Evolutionary conservation across 2,113 vertebrate species (phyloP), one percentile per base, ranked within the genome.

Genomic region (Campylorhamphus procurvoides): DNA sequence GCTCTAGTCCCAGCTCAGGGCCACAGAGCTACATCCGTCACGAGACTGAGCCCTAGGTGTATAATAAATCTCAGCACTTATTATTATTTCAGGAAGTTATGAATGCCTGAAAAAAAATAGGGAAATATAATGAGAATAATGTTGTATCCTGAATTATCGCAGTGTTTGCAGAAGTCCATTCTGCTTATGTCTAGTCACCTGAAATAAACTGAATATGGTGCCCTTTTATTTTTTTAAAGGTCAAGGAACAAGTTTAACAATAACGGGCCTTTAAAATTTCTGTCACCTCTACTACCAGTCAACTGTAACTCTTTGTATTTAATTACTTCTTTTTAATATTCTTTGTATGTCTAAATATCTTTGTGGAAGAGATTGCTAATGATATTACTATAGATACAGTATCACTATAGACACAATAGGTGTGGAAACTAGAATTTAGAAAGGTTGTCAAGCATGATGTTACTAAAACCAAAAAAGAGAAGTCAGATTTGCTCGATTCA

Each of bases 51-150:
- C 49, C 33, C 4, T 53, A 56, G 29, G 31, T 69, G 37, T 62
- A 56, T 82, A 68, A 84, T 58, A 79, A 52, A 67, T 85, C 88
- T 79, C 66, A 79, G 39, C 9, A 37, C 20, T 72, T 85, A 85
- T 91, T 90, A 96, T 91, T 92, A 76, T 91, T 95, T 97, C 67
- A 91, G 40, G 22, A 76, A 88, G 71, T 91, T 94, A 66, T 75
- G 87, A 93, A 74, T 78, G 66, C 29, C 47, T 95, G 47, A 89
- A 79, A 93, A 82, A 52, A 52, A 24, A 9, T 10, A 66, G 40
- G 31, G 67, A 68, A 85, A 87, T 50, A 20, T 64, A 60, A 39
- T 20, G 58, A 28, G 89, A 96, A 91, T 59, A 64, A 63, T 44
- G 10, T 19, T 87, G 53, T 64, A 66, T 28, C 31, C 59, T 88